Evolutionary conservation across 2,113 vertebrate species (phyloP).

Genomic region (Seriola quinqueradiata): DNA sequence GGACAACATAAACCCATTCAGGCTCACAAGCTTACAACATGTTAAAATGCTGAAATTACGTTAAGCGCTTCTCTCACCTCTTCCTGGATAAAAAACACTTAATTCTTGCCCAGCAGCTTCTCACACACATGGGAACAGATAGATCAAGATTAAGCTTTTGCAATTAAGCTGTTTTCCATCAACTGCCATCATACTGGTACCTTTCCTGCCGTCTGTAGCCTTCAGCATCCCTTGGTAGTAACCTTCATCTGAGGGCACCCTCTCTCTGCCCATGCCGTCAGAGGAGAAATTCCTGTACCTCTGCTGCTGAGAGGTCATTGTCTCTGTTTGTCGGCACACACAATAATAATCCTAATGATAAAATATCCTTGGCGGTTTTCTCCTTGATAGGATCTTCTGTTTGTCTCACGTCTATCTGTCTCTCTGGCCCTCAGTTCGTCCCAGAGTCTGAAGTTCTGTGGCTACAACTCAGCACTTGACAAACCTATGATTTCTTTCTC

Average conservation of each 20-base stretch:
- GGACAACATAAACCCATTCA: neutral
- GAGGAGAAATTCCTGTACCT: slow-evolving; percentile 81
- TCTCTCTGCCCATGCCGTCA: slow-evolving; percentile 77
- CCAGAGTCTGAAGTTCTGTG: slow-evolving; percentile 55
- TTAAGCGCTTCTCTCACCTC: neutral
- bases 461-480: slow-evolving; percentile 47
- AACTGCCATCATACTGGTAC: slow-evolving; percentile 66
- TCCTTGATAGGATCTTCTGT: slow-evolving; percentile 10
- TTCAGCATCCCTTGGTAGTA: slow-evolving; percentile 86
- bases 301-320: slow-evolving; percentile 78
- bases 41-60: slow-evolving; percentile 5
- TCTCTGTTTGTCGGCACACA: slow-evolving; percentile 30
- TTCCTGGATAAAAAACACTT: slow-evolving; percentile 12
- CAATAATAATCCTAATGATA: slow-evolving; percentile 46
- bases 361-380: slow-evolving; percentile 27
- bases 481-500: slow-evolving; percentile 64
- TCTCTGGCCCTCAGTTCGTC: slow-evolving; percentile 28
- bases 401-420: slow-evolving; percentile 46
- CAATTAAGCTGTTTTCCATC: slow-evolving; percentile 12
- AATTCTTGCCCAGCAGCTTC: slow-evolving; percentile 5
- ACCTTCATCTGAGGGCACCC: slow-evolving; percentile 80
- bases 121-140: slow-evolving; percentile 12
- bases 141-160: slow-evolving; percentile 5
- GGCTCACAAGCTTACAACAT: neutral
- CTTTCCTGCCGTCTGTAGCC: slow-evolving; percentile 85